Percentiles rank a stretch among this genome's conserved stretches.
phyloP scores from a whole-genome alignment of 2,797 vertebrate species.

The Pseudomugil tenellus region DNA sequence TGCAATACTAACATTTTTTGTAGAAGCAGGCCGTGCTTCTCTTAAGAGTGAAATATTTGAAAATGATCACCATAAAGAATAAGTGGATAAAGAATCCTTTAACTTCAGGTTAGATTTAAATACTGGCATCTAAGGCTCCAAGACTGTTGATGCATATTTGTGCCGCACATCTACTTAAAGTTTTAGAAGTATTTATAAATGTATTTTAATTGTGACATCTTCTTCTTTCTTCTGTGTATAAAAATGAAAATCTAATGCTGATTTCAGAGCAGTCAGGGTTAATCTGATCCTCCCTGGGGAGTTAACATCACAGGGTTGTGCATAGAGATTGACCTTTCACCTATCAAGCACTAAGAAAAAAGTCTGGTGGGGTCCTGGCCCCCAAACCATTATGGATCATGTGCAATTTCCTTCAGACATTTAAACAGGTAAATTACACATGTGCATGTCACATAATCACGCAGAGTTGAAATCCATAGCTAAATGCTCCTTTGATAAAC shows the following conservation, averaged over 20 bases:
- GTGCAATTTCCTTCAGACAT: conserved; percentile 38
- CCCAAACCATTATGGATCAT: conserved; percentile 59
- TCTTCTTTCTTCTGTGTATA: conserved; percentile 19
- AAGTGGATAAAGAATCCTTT: not conserved
- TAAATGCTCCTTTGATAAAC: conserved; percentile 30
- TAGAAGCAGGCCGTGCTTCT: not conserved
- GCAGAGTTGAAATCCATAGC: not conserved
- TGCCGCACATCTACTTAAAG: conserved; percentile 1
- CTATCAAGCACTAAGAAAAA: conserved; percentile 33
- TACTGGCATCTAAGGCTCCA: not conserved
- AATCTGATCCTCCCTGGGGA: conserved; percentile 48
- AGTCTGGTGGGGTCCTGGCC: conserved; percentile 49
- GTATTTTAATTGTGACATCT: conserved; percentile 14
- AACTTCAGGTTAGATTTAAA: not conserved
- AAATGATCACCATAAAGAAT: no score
- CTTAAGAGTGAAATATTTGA: no score
- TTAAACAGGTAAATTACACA: conserved; percentile 50
- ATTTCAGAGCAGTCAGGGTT: conserved; percentile 52
- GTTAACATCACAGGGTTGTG: conserved; percentile 58
- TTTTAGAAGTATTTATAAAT: conserved; percentile 7
- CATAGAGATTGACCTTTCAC: conserved; percentile 74
- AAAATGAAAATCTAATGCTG: conserved; percentile 58
- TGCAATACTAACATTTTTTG: not conserved
- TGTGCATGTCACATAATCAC: conserved; percentile 1
- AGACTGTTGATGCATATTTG: not conserved